phyloP scores from a whole-genome alignment of 1,140 invertebrate species.

The Penaeus indicus region DNA sequence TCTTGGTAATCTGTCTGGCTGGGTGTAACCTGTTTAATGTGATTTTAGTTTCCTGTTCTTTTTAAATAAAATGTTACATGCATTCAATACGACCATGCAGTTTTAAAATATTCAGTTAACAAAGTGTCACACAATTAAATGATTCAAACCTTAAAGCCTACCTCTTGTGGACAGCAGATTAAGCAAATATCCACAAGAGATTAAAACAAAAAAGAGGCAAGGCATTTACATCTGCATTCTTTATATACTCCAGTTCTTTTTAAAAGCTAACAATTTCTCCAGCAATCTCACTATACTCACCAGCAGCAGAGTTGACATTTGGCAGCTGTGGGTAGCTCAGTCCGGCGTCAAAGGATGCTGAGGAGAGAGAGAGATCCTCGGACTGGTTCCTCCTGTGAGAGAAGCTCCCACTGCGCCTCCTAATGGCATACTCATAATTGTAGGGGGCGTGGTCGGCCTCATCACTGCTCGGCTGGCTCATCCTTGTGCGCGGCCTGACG shows the following conservation, averaged over 20 bases:
- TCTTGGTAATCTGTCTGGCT: slow-evolving; percentile 8
- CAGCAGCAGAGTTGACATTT: slow-evolving; percentile 14
- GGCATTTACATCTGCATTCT: neutral
- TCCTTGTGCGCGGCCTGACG: slow-evolving; percentile 44
- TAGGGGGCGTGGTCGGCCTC: slow-evolving; percentile 4
- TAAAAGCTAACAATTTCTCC: no score
- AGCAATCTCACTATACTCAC: slow-evolving; percentile 6
- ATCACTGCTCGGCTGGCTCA: slow-evolving; percentile 10
- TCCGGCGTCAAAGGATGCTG: slow-evolving; percentile 10
- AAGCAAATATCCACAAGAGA: neutral
- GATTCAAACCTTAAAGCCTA: neutral
- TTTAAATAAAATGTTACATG: neutral
- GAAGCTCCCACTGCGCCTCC: slow-evolving; percentile 21
- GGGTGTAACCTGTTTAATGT: neutral
- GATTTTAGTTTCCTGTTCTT: neutral
- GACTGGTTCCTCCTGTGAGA: slow-evolving; percentile 45
- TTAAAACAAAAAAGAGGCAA: neutral
- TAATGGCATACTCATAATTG: neutral
- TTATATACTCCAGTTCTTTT: no score
- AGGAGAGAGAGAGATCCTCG: slow-evolving; percentile 5
- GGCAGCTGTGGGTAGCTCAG: slow-evolving; percentile 30
- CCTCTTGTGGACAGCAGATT: neutral
- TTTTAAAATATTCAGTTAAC: neutral
- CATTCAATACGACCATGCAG: neutral
- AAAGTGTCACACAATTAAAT: neutral